Percentiles rank a stretch among this genome's conserved stretches.
phyloP scores from a whole-genome alignment of 2,888 invertebrate genomes.

The Chaitophorus viminalis region DNA sequence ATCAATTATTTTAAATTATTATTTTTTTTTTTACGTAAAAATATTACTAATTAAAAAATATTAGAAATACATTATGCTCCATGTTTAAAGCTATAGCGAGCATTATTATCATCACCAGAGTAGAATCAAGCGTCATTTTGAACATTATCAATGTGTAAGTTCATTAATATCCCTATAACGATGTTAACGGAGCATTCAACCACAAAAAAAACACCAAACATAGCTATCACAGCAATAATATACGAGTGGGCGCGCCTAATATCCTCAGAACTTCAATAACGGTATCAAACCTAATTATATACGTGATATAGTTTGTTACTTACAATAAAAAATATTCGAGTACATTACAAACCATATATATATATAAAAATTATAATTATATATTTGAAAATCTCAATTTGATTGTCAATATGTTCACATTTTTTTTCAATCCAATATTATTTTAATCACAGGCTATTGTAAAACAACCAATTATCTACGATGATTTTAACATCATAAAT shows the following conservation, averaged over 20 bases:
- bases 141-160: neutral
- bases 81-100: neutral
- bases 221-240: neutral
- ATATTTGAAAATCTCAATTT: neutral
- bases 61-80: neutral
- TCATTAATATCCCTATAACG: neutral
- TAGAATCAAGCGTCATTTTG: neutral
- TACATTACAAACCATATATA: neutral
- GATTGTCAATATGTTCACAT: constrained; percentile 19
- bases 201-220: neutral
- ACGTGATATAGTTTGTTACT: neutral
- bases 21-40: neutral
- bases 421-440: neutral
- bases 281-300: neutral
- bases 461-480: neutral
- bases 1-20: neutral
- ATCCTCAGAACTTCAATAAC: neutral
- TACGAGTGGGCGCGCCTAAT: neutral
- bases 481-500: neutral
- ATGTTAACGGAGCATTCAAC: neutral
- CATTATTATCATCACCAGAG: neutral
- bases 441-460: neutral
- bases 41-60: neutral
- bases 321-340: neutral
- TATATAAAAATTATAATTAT: neutral